Conservation (phyloP, 2,797 vertebrate species). For the Pogonophryne albipinna region DNA sequence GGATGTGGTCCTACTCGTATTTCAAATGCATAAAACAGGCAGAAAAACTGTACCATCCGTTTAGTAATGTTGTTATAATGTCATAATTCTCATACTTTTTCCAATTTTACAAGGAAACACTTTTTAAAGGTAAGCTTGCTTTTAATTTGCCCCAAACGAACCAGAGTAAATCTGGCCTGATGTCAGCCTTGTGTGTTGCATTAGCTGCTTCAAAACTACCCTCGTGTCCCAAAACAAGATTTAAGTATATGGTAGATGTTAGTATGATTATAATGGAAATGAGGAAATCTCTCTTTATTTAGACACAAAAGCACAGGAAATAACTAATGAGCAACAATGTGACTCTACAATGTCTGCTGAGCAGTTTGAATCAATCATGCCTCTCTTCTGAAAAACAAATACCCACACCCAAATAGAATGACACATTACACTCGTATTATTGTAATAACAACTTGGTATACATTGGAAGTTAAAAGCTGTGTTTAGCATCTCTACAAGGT, state of each 20-base stretch:
- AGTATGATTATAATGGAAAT: not conserved
- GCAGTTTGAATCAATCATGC: not conserved
- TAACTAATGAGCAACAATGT: not conserved
- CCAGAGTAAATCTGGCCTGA: not conserved
- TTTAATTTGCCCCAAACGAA: not conserved
- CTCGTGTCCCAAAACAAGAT: not conserved
- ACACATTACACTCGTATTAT: not conserved
- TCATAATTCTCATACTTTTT: not conserved
- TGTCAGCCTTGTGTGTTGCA: not conserved
- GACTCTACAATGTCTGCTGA: not conserved
- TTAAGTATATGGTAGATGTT: not conserved
- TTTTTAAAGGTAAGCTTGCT: not conserved
- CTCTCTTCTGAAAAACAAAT: not conserved
- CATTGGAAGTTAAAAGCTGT: not conserved
- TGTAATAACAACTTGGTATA: not conserved
- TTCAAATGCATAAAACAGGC: not conserved
- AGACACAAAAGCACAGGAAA: not conserved
- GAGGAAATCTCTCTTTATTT: not conserved
- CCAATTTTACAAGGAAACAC: not conserved
- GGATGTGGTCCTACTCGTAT: conserved; percentile 2
- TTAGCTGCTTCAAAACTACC: not conserved
- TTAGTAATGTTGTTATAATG: not conserved
- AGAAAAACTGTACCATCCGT: not conserved
- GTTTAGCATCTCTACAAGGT: not conserved
- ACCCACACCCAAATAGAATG: not conserved